Percentiles rank a stretch among this genome's conserved stretches.
phyloP scores from a whole-genome alignment of 2,888 invertebrate genomes.

The Mesodorylaimus sp. region DNA sequence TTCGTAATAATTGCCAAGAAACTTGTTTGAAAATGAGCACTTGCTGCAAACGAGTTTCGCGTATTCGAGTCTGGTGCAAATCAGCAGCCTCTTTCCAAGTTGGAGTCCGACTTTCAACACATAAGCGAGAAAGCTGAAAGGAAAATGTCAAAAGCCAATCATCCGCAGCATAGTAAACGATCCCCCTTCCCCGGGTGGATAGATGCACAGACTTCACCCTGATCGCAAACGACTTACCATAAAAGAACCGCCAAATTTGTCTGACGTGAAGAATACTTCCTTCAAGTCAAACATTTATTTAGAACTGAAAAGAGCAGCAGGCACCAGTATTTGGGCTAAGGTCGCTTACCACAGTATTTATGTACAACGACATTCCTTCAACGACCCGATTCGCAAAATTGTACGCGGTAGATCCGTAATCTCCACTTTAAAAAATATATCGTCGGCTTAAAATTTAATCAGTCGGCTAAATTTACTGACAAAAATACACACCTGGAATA shows the following conservation, averaged over 20 bases:
- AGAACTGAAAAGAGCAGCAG: too few species aligned
- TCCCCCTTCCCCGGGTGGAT: not conserved
- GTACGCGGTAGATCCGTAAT: constrained; percentile 39
- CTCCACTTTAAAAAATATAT: too few species aligned
- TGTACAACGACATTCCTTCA: constrained; percentile 85
- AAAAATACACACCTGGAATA: too few species aligned
- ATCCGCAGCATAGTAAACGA: not conserved
- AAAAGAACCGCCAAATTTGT: constrained; percentile 81
- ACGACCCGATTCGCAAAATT: constrained; percentile 79
- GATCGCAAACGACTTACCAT: too few species aligned
- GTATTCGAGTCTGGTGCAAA: constrained; percentile 70
- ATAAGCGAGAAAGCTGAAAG: constrained; percentile 65
- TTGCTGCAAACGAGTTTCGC: constrained; percentile 68
- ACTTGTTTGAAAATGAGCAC: constrained; percentile 83
- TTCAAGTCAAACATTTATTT: too few species aligned
- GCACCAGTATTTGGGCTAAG: too few species aligned
- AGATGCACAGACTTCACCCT: too few species aligned
- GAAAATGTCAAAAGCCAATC: not conserved
- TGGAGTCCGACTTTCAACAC: constrained; percentile 79
- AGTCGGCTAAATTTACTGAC: too few species aligned
- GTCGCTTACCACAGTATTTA: too few species aligned
- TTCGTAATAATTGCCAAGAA: constrained; percentile 86
- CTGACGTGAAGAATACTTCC: constrained; percentile 75
- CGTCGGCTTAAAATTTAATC: too few species aligned
- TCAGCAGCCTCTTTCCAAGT: constrained; percentile 62